phyloP scores from a whole-genome alignment of 2,797 vertebrate genomes.

The Myoxocephalus aenaeus region DNA sequence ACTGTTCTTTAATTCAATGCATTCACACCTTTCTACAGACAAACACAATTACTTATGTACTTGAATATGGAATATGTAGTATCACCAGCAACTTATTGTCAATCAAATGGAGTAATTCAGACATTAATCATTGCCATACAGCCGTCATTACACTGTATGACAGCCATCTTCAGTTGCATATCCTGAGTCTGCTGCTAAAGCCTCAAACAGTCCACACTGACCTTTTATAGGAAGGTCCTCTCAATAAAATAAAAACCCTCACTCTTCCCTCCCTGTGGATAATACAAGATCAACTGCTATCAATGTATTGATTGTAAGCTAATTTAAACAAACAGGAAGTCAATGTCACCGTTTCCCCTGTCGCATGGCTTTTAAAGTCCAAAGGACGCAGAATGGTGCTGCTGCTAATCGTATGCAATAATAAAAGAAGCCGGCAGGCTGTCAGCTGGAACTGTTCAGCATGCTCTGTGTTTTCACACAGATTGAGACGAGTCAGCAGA shows the following conservation, averaged over 20 bases:
- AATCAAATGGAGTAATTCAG: constrained; percentile 42
- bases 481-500: not conserved
- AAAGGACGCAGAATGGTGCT: not conserved
- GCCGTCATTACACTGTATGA: constrained; percentile 38
- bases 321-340: constrained; percentile 1
- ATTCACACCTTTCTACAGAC: not conserved
- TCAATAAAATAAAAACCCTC: constrained; percentile 36
- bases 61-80: constrained; percentile 23
- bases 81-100: constrained; percentile 12
- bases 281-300: constrained; percentile 28
- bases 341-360: not conserved
- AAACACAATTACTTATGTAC: constrained; percentile 34
- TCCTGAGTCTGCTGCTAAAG: constrained; percentile 11
- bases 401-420: not conserved
- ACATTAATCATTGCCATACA: constrained; percentile 35
- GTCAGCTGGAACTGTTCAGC: no score
- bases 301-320: constrained; percentile 32
- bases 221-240: constrained; percentile 48
- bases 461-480: no score
- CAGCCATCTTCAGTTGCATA: constrained; percentile 25
- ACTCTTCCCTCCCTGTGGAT: constrained; percentile 25
- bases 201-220: constrained; percentile 44
- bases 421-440: no score
- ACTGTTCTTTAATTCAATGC: constrained; percentile 9
- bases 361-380: not conserved